Percentiles rank a stretch among this genome's conserved stretches.
phyloP scores from a whole-genome alignment of 2,888 invertebrate species.

The Pammene aurita region DNA sequence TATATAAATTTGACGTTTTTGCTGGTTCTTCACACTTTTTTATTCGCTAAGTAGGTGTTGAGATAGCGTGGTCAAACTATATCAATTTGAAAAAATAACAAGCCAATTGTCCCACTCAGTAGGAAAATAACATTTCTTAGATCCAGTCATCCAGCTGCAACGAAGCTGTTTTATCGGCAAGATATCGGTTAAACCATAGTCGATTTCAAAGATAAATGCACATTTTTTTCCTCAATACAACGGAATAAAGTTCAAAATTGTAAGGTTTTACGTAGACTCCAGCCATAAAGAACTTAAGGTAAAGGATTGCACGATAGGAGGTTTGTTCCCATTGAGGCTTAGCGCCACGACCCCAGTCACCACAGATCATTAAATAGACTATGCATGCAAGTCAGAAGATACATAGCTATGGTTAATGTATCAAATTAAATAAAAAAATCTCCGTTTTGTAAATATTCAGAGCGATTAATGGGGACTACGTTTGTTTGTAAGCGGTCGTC shows the following conservation, averaged over 20 bases:
- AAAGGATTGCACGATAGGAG: slow-evolving; percentile 39
- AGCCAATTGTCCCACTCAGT: not conserved
- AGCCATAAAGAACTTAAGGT: slow-evolving; percentile 28
- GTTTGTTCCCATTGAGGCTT: slow-evolving; percentile 44
- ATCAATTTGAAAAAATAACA: not conserved
- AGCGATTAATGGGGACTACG: no score
- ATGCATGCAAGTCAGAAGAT: no score
- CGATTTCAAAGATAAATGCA: not conserved
- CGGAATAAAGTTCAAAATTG: not conserved
- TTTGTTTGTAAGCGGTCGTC: no score
- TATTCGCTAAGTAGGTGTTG: no score
- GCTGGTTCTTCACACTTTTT: no score
- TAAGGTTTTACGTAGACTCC: not conserved
- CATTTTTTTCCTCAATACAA: not conserved
- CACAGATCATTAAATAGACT: slow-evolving; percentile 1
- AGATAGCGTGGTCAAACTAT: no score
- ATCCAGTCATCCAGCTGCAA: slow-evolving; percentile 1
- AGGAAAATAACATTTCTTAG: not conserved
- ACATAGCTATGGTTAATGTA: no score
- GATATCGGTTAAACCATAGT: not conserved
- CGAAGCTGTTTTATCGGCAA: not conserved
- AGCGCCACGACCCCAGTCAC: slow-evolving; percentile 46
- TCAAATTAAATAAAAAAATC: no score
- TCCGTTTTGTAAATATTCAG: no score
- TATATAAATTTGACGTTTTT: no score